These are phyloP conservation scores for Fissipunctia ypsillon DNA, from an alignment of 2,888 invertebrate species.

Conservation along the genomic window DNA sequence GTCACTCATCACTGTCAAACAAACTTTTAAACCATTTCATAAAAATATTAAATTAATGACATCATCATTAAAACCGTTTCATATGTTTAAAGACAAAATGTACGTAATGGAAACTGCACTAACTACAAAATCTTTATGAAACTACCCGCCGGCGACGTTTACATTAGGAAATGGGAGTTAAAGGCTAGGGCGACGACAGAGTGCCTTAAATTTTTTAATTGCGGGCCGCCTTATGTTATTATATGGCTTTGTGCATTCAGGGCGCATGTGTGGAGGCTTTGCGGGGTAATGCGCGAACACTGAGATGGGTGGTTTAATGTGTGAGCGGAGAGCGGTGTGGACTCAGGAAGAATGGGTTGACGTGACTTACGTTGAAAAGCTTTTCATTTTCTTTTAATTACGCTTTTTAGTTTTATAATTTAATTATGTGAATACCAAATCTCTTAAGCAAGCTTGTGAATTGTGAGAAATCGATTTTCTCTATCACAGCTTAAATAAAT, in stretches of 20 bases:
- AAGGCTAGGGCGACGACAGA: slow-evolving; percentile 83
- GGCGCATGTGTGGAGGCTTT: slow-evolving; percentile 83
- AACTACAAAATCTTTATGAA: slow-evolving; percentile 69
- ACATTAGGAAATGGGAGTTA: slow-evolving; percentile 75
- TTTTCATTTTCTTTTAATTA: background rate
- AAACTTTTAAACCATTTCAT: slow-evolving; percentile 40
- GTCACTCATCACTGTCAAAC: slow-evolving; percentile 35
- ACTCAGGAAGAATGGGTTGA: background rate
- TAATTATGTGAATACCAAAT: too few species aligned
- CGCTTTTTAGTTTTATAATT: background rate
- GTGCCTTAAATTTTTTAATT: slow-evolving; percentile 91
- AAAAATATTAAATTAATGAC: slow-evolving; percentile 63
- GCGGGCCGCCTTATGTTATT: slow-evolving; percentile 88
- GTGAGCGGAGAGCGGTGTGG: slow-evolving; percentile 54
- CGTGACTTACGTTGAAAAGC: background rate
- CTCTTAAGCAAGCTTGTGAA: background rate
- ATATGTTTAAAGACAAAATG: slow-evolving; percentile 65
- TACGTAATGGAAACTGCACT: slow-evolving; percentile 55
- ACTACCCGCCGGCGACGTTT: slow-evolving; percentile 71
- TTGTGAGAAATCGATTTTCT: background rate
- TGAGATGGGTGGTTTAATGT: slow-evolving; percentile 52
- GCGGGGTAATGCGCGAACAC: slow-evolving; percentile 77
- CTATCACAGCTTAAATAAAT: background rate
- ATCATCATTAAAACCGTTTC: slow-evolving; percentile 67
- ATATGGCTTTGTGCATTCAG: slow-evolving; percentile 89